These are phyloP conservation scores for Campoplex capitator DNA, from an alignment of 2,888 invertebrate genomes.

Conservation along the genomic window DNA sequence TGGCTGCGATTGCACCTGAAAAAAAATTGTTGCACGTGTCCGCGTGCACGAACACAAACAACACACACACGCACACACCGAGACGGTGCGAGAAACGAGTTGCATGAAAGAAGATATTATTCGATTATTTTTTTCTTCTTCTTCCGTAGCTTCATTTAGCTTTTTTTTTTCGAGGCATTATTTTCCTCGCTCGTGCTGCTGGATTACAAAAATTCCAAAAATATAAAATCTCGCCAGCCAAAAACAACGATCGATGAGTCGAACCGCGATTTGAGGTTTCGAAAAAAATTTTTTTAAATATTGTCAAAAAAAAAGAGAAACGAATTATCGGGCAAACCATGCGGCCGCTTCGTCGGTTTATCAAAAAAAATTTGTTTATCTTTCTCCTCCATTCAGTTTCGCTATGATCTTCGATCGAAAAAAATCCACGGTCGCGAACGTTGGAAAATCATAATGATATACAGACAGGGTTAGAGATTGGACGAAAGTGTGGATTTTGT, in stretches of 20 bases:
- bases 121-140: slow-evolving; percentile 45
- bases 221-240: slow-evolving; percentile 85
- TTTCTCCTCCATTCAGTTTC: slow-evolving; percentile 14
- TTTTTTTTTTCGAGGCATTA: not conserved
- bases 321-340: slow-evolving; percentile 40
- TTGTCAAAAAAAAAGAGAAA: not conserved
- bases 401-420: not conserved
- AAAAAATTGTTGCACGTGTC: slow-evolving; percentile 76
- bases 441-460: slow-evolving; percentile 39
- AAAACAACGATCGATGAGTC: slow-evolving; percentile 78
- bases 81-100: slow-evolving; percentile 46
- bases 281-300: not conserved
- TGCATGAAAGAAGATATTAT: slow-evolving; percentile 62
- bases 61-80: slow-evolving; percentile 61
- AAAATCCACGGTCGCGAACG: slow-evolving; percentile 21
- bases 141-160: not conserved
- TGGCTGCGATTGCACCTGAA: slow-evolving; percentile 83
- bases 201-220: slow-evolving; percentile 83
- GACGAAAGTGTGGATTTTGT: not conserved
- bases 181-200: slow-evolving; percentile 65
- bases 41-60: slow-evolving; percentile 67
- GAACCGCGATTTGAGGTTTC: slow-evolving; percentile 14
- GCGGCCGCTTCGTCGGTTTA: slow-evolving; percentile 19
- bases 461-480: not conserved
- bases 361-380: not conserved